phyloP scores from a whole-genome alignment of 2,888 invertebrate species.

The Dione vanillae region DNA sequence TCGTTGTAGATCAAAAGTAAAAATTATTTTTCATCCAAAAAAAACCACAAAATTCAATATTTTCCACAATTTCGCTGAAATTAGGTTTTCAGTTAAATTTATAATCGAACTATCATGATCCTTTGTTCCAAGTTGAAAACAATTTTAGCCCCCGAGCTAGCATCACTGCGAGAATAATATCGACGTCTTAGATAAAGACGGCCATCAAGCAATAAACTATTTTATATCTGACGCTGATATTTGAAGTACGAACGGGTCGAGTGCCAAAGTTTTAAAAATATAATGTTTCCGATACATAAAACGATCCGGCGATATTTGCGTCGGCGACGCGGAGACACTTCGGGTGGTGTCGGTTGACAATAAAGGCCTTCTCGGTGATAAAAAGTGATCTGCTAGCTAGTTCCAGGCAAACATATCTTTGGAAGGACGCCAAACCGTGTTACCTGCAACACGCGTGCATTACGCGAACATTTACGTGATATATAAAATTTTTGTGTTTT shows the following conservation, averaged over 20 bases:
- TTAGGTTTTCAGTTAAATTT: slow-evolving; percentile 21
- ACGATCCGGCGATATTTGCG: slow-evolving; percentile 81
- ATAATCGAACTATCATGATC: slow-evolving; percentile 23
- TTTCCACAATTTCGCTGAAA: background rate
- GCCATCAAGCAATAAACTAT: slow-evolving; percentile 49
- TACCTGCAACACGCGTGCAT: slow-evolving; percentile 67
- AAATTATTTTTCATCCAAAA: background rate
- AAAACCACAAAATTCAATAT: background rate
- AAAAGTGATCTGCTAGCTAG: slow-evolving; percentile 82
- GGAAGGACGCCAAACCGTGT: slow-evolving; percentile 71
- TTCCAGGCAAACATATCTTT: slow-evolving; percentile 83
- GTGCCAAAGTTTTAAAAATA: slow-evolving; percentile 79
- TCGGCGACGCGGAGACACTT: slow-evolving; percentile 78
- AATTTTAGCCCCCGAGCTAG: slow-evolving; percentile 28
- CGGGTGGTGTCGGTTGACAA: slow-evolving; percentile 78
- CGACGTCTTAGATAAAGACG: slow-evolving; percentile 46
- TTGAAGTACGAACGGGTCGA: slow-evolving; percentile 50
- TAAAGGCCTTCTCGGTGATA: slow-evolving; percentile 84
- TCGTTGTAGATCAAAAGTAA: background rate
- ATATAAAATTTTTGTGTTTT: background rate
- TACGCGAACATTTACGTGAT: slow-evolving; percentile 39
- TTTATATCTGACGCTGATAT: slow-evolving; percentile 48
- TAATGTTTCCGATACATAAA: slow-evolving; percentile 83
- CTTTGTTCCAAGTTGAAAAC: slow-evolving; percentile 35
- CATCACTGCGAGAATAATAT: slow-evolving; percentile 37